These are phyloP conservation scores for Ctenodactylus gundi DNA, from an alignment of 2,113 vertebrate genomes.

Conservation along the genomic window DNA sequence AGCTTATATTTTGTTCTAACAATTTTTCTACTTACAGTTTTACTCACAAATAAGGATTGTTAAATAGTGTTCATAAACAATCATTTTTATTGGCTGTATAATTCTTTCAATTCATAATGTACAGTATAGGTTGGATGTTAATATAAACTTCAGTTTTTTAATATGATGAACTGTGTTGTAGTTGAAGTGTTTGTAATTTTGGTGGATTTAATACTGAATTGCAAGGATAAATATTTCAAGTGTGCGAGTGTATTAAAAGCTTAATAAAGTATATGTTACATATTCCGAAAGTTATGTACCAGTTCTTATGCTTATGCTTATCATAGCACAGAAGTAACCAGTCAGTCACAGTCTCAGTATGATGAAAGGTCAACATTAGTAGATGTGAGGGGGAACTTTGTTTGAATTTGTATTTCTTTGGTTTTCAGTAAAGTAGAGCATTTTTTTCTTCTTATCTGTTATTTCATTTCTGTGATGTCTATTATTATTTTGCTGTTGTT, in stretches of 20 bases:
- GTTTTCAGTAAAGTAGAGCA: not conserved
- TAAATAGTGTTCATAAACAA: conserved; percentile 24
- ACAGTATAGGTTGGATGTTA: not conserved
- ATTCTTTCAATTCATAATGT: not conserved
- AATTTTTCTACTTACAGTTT: not conserved
- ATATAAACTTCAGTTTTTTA: conserved; percentile 12
- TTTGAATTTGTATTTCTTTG: conserved; percentile 2
- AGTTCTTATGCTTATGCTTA: not conserved
- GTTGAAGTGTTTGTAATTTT: not conserved
- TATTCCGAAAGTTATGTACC: not conserved
- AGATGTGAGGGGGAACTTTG: not conserved
- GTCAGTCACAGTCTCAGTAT: not conserved
- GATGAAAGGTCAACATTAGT: not conserved
- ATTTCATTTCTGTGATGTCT: conserved; percentile 24
- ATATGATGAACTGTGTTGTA: not conserved
- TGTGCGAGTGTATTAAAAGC: not conserved
- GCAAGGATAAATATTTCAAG: not conserved
- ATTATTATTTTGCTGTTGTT: not conserved
- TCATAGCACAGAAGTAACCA: not conserved
- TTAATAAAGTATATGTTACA: not conserved
- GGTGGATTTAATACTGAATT: not conserved
- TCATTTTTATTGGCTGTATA: not conserved
- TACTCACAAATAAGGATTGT: not conserved
- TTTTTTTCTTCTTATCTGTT: conserved; percentile 4
- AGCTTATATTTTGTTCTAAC: not conserved